Evolutionary conservation across 2,888 invertebrate genomes (phyloP), one percentile per base, ranked within the genome.

Genomic region (Chesias legatella): DNA sequence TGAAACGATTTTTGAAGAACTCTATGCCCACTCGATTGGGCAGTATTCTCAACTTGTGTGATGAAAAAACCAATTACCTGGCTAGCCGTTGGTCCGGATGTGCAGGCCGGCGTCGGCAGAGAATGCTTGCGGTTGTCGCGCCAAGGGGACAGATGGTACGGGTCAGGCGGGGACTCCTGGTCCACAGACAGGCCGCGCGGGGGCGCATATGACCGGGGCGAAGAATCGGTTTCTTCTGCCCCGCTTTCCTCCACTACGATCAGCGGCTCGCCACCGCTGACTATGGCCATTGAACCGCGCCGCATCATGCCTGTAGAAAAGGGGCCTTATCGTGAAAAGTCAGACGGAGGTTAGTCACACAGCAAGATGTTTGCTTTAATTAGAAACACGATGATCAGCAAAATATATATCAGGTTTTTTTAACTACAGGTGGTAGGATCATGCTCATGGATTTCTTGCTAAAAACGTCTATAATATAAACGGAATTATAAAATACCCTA

Each of bases 11-110:
- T n/a, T n/a, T n/a, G n/a, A n/a, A n/a, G n/a, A n/a, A n/a, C n/a
- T n/a, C n/a, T n/a, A n/a, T n/a, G n/a, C n/a, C n/a, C n/a, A n/a
- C n/a, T n/a, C n/a, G n/a, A n/a, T n/a, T n/a, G n/a, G n/a, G n/a
- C n/a, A n/a, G n/a, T n/a, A n/a, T 28, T 10, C 17, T 7, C 23
- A 36, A n/a, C 27, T 23, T 42, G 32, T 34, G 8, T 20, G 3
- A 9, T n/a, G 23, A 35, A 34, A 35, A 37, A 36, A 34, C 23
- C 30, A 29, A 21, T 24, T 9, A 95, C 95, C 90, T 95, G 95
- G 56, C 95, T 95, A 25, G 95, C 95, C 27, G 95, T 95, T 42
- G 95, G 95, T 33, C 95, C 95, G 40, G 94, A 92, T 13, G 94
- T 94, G 62, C 95, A 95, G 56, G 94, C 93, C 1, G 95, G 95